Evolutionary conservation across 2,888 invertebrate species (phyloP), one percentile per base, ranked within the genome.

Genomic region (Thumatha senex): DNA sequence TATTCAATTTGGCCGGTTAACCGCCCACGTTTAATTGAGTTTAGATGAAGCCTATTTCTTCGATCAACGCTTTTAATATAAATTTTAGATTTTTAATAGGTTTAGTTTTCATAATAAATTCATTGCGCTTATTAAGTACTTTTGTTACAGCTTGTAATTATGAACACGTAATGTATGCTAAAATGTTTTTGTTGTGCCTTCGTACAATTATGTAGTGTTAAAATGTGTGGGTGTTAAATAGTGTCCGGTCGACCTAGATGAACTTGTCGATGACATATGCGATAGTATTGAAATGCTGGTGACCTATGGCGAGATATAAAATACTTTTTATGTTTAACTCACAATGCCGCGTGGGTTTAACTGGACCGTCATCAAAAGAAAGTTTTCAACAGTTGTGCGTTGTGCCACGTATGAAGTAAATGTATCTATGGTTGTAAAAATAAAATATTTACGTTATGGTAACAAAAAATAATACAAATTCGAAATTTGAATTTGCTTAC

Each of bases 191-290:
- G 67, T 72, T 48, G 31, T 31, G 11, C 31, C 3, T 31, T 5
- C 43, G n/a, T 41, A 47, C 41, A 44, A 42, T 41, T 44, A 35
- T 46, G 30, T 56, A 45, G 45, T 48, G 43, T 56, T 50, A 40
- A 49, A 35, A 44, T 40, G 45, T 45, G 42, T 45, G 42, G 48
- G 41, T 18, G 48, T 52, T 48, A 41, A 29, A 33, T 36, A 15
- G 48, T 82, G 84, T 88, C 87, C 89, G 88, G 85, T 82, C 87
- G 89, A 86, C 89, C 88, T 74, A 88, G 79, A 78, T 86, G 76
- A 52, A 67, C 50, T 61, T 61, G 58, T 58, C 68, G 88, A 88
- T 88, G 83, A 80, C 84, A 85, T 68, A 67, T 51, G 63, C 61
- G 89, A 89, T 89, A 86, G 73, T 72, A 82, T 86, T 81, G 74